Evolutionary conservation across 2,113 vertebrate species (phyloP).

Genomic region (Calidris pygmaea): DNA sequence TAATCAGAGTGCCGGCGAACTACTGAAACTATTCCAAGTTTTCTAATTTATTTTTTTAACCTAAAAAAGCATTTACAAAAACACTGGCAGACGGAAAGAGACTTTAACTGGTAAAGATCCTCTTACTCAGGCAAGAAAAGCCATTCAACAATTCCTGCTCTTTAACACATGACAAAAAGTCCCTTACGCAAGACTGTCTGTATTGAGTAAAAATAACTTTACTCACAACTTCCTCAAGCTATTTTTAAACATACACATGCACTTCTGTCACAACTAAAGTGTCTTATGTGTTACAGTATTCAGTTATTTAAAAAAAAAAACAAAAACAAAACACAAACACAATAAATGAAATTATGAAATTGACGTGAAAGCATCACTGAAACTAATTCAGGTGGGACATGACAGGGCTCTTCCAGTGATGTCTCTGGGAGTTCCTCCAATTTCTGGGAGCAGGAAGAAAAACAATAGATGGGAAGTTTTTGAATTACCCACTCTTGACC

Average conservation of each 20-base stretch:
- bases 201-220: conserved; percentile 43
- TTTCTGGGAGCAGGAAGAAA: background rate
- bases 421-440: conserved; percentile 7
- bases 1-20: background rate
- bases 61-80: background rate
- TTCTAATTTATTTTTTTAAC: background rate
- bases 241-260: conserved; percentile 34
- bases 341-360: background rate
- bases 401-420: background rate
- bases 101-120: background rate
- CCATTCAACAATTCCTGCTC: conserved; percentile 22
- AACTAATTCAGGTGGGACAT: background rate
- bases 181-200: conserved; percentile 11
- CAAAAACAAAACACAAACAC: too few relatives aligned
- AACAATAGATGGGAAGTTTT: background rate
- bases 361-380: background rate
- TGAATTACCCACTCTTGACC: background rate
- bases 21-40: background rate
- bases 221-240: conserved; percentile 48
- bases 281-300: background rate
- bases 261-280: background rate
- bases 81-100: background rate
- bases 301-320: background rate
- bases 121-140: background rate
- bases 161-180: conserved; percentile 5